Conservation (phyloP, 2,113 vertebrate genomes). For the Pygoscelis adeliae region DNA sequence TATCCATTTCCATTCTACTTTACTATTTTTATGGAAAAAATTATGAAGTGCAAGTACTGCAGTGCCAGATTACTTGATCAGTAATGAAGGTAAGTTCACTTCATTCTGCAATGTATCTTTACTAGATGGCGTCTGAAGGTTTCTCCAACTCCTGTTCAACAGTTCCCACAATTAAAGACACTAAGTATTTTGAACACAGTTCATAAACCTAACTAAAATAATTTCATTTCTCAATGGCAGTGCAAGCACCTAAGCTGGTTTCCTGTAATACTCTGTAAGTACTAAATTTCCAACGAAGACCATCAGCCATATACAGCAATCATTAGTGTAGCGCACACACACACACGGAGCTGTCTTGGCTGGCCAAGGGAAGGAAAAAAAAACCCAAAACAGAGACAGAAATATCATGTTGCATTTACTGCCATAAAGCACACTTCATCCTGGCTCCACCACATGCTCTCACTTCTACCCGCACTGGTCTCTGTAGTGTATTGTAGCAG, state of each 20-base stretch:
- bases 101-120: background rate
- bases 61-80: background rate
- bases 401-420: background rate
- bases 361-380: background rate
- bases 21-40: background rate
- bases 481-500: accelerated
- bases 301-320: background rate
- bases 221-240: background rate
- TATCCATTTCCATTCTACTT: background rate
- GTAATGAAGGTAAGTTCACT: background rate
- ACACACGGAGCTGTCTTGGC: background rate
- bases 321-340: background rate
- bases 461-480: background rate
- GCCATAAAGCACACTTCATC: background rate
- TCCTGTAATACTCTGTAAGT: background rate
- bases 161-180: background rate
- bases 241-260: background rate
- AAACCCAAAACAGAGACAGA: background rate
- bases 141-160: background rate
- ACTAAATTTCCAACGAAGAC: background rate
- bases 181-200: background rate
- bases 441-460: background rate
- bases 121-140: background rate
- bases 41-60: background rate
- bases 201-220: background rate